Base-by-base conservation (phyloP, 2,888 invertebrate genomes). In the Lithophane leautieri region DNA sequence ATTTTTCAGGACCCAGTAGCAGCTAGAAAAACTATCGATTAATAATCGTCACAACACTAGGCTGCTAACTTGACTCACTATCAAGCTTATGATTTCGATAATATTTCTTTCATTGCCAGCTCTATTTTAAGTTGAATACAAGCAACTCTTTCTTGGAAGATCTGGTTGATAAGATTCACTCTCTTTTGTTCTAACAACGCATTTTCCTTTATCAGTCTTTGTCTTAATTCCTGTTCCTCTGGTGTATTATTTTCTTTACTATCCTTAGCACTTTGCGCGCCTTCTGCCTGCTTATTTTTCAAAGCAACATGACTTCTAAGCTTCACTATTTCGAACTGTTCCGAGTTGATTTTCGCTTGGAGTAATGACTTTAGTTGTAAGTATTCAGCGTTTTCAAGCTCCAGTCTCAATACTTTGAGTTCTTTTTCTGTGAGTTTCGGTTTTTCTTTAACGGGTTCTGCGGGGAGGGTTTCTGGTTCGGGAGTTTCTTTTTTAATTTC, bases 111-210 rank as follows among this genome's bases (percentile, higher is more conserved):
- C 94, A 97, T 96, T 60, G 97, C 97, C 60, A 98, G 91, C 88
- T 98, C 97, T 70, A 98, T 97, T 90, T 97, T 97, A n/a, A 98
- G 93, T 79, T 97, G 97, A 82, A 98, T 97, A 90, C 98, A 97
- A 34, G 97, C 97, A 68, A 97, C 97, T 85, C 97, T 97, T 89
- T 98, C 98, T 91, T 98, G 98, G 89, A 98, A 97, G 85, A 98
- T 97, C 90, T 97, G 98, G 86, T 97, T 97, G 69, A 97, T 97
- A 67, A 98, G 93, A 85, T 97, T 97, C 89, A 97, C 95, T 92
- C 97, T 97, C 91, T 97, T 98, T 92, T 97, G 97, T 93, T 98
- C 98, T 40, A 98, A 93, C 84, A 97, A 89, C 22, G 97, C 97
- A 89, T 98, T 98, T 89, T 98, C 98, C 82, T 97, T 97, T 22